Base-by-base conservation (phyloP, 2,888 invertebrate genomes). In the Stictocephala bisonia region DNA sequence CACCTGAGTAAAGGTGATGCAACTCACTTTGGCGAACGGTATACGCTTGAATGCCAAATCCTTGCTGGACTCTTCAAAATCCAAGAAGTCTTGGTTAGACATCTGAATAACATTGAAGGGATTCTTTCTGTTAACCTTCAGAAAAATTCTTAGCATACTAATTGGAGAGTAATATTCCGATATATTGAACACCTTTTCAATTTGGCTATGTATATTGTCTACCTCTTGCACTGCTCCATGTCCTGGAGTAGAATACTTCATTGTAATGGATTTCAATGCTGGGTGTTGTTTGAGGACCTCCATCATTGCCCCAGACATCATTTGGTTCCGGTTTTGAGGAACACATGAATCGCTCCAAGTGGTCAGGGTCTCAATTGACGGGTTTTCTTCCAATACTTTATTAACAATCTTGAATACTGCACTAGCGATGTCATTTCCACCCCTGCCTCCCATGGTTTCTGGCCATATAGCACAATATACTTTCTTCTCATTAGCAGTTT, bases 341-440 rank as follows among this genome's bases (percentile, higher is more conserved):
- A 58, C 58, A 58, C 58, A 58, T 26, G 58, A 58, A 15, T 58
- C 58, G 6, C 29, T 58, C 58, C 58, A 58, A 7, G 58, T 58
- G 4, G 27, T 58, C 6, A 58, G 7, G 7, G 24, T 11, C 15
- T 11, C 20, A 15, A 58, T 29, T 11, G 13, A 2, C 11, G 58
- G 58, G 11, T 15, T 6, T 6, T 58, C 29, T 15, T 11, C 13
- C 27, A 58, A 29, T 11, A 58, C 58, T 29, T 15, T 26, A 4
- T 26, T 58, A 7, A 58, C 6, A 11, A 58, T 58, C 27, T 58
- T 58, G 15, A 27, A 29, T 6, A 58, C 13, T 58, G 58, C 58
- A 15, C 58, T 58, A 9, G 58, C 58, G 6, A 58, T 26, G 15
- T 26, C 58, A 18, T 58, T 58, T 9, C 58, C 58, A 15, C 11